These are phyloP conservation scores for Lepidurus arcticus DNA, from an alignment of 1,140 invertebrate genomes.

Conservation along the genomic window DNA sequence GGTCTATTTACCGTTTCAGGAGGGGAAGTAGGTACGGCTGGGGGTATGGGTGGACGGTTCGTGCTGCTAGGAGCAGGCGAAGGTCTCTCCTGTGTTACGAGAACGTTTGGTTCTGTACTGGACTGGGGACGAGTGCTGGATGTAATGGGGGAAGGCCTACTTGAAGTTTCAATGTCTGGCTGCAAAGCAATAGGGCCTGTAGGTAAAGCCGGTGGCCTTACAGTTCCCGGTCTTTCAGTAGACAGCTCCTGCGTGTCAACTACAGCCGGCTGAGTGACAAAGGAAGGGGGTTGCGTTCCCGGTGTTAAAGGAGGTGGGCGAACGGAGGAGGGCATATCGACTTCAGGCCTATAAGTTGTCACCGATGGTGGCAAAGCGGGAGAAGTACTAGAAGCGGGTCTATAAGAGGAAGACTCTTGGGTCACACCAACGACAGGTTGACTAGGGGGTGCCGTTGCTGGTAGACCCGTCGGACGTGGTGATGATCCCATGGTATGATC, in stretches of 20 bases:
- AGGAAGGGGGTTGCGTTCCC: background rate
- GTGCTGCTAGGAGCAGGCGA: background rate
- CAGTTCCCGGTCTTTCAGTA: background rate
- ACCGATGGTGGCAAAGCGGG: slow-evolving; percentile 8
- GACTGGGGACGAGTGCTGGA: background rate
- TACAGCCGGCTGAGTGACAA: slow-evolving; percentile 20
- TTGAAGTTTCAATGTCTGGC: slow-evolving; percentile 3
- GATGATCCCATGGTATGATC: background rate
- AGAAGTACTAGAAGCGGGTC: background rate
- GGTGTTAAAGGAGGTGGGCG: slow-evolving; percentile 21
- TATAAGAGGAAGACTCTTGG: background rate
- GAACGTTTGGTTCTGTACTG: slow-evolving; percentile 6
- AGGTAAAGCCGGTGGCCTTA: background rate
- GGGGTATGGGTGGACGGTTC: background rate
- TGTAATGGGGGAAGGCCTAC: background rate
- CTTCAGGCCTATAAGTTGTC: background rate
- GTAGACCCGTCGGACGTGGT: background rate
- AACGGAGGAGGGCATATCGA: background rate
- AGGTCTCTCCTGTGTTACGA: background rate
- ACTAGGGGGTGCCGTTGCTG: slow-evolving; percentile 24
- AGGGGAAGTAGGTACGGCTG: background rate
- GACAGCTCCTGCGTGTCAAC: slow-evolving; percentile 11
- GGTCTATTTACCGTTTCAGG: background rate
- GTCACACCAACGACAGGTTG: background rate
- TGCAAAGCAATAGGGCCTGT: background rate